Conservation (phyloP, 2,113 vertebrate genomes). For the Sinocyclocheilus anshuiensis region DNA sequence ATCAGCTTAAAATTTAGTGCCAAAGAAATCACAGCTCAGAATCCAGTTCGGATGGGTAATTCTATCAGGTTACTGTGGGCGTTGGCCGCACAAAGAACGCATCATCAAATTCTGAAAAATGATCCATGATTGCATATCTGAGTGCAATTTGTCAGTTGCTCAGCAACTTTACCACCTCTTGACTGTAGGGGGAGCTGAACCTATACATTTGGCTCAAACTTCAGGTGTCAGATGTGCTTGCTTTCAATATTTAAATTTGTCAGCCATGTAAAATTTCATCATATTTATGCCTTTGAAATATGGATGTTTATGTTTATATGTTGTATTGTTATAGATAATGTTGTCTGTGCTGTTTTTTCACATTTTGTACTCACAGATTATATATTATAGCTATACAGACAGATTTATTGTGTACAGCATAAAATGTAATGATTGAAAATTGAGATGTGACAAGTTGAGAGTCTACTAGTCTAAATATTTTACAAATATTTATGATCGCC, state of each 20-base stretch:
- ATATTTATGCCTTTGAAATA: too few relatives aligned
- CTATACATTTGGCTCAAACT: background rate
- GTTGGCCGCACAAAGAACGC: background rate
- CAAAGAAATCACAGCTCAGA: background rate
- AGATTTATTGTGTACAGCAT: too few relatives aligned
- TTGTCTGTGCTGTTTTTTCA: too few relatives aligned
- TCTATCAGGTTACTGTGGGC: background rate
- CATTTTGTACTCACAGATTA: too few relatives aligned
- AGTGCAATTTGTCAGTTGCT: background rate
- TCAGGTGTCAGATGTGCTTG: background rate
- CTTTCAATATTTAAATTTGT: background rate
- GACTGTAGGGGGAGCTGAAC: background rate
- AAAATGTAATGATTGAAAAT: too few relatives aligned
- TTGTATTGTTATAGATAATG: too few relatives aligned
- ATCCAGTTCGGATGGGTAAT: background rate
- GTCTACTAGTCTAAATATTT: too few relatives aligned
- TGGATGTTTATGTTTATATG: too few relatives aligned
- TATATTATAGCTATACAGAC: too few relatives aligned
- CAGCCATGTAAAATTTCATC: background rate
- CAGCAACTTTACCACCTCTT: background rate
- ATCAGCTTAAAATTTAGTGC: background rate
- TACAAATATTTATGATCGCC: background rate
- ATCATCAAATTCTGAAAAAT: background rate
- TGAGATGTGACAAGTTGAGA: background rate
- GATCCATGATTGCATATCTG: background rate